phyloP scores from a whole-genome alignment of 2,797 vertebrate species.

The Oryzias sinensis region DNA sequence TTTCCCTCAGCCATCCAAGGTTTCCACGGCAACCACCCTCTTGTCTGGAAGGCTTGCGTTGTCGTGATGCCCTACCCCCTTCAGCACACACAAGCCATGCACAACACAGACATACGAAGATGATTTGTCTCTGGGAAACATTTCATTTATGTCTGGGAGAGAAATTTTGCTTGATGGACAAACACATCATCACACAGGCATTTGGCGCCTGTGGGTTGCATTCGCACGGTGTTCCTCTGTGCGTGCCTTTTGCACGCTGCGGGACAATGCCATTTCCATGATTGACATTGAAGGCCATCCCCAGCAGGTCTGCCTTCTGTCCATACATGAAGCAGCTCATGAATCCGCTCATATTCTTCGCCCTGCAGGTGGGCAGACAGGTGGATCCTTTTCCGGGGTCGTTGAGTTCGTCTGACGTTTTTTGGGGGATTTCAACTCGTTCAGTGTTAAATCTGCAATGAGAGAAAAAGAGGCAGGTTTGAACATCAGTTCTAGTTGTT shows the following conservation, averaged over 20 bases:
- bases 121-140: conserved; percentile 9
- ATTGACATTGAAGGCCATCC: conserved; percentile 45
- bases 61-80: conserved; percentile 74
- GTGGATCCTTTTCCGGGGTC: conserved; percentile 10
- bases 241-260: conserved; percentile 21
- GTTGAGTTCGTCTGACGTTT: conserved; percentile 16
- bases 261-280: conserved; percentile 30
- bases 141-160: conserved; percentile 7
- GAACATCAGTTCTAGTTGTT: conserved; percentile 36
- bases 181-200: conserved; percentile 1
- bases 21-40: conserved; percentile 82
- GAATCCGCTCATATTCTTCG: conserved; percentile 50
- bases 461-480: conserved; percentile 10
- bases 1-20: conserved; percentile 62
- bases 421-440: conserved; percentile 3
- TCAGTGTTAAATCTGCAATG: conserved; percentile 5
- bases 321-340: conserved; percentile 36
- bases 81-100: conserved; percentile 58
- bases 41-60: conserved; percentile 74
- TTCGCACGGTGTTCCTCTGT: not conserved
- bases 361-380: conserved; percentile 22
- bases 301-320: conserved; percentile 35
- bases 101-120: conserved; percentile 33
- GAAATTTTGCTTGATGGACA: conserved; percentile 2
- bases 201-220: not conserved